Percentiles rank a stretch among this genome's conserved stretches.
These are phyloP conservation scores for Lepidocolaptes lacrymiger DNA, from an alignment of 2,797 vertebrate species.

Conservation along the genomic window DNA sequence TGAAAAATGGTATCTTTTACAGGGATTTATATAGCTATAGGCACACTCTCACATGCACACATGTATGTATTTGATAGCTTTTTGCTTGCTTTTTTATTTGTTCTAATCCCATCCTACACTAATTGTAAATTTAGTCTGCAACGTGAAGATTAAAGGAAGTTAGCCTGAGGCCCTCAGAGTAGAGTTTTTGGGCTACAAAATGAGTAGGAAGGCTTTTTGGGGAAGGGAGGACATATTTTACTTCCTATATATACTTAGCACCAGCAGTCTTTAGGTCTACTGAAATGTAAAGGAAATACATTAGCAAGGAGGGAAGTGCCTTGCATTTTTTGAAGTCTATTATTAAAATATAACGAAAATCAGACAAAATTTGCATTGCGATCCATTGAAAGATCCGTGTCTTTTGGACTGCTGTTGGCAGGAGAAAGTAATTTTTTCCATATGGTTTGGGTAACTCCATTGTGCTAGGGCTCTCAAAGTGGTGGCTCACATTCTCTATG, in stretches of 20 bases:
- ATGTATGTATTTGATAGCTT: not conserved
- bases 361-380: not conserved
- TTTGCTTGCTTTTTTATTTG: not conserved
- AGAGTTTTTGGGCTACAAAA: not conserved
- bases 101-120: not conserved
- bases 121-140: not conserved
- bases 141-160: slow-evolving; percentile 18
- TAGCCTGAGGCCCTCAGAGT: not conserved
- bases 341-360: slow-evolving; percentile 43
- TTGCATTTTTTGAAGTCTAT: slow-evolving; percentile 11
- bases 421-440: slow-evolving; percentile 8
- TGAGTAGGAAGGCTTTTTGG: not conserved
- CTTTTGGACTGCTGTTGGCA: not conserved
- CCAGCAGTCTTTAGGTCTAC: slow-evolving; percentile 39
- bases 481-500: not conserved
- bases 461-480: not conserved
- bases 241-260: not conserved
- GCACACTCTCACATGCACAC: not conserved
- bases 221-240: not conserved
- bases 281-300: slow-evolving; percentile 31
- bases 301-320: slow-evolving; percentile 21
- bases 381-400: not conserved
- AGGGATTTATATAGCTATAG: not conserved
- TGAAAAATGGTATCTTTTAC: slow-evolving; percentile 30
- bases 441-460: not conserved